These are phyloP conservation scores for Redunca redunca DNA, from an alignment of 2,113 vertebrate genomes.

Conservation along the genomic window DNA sequence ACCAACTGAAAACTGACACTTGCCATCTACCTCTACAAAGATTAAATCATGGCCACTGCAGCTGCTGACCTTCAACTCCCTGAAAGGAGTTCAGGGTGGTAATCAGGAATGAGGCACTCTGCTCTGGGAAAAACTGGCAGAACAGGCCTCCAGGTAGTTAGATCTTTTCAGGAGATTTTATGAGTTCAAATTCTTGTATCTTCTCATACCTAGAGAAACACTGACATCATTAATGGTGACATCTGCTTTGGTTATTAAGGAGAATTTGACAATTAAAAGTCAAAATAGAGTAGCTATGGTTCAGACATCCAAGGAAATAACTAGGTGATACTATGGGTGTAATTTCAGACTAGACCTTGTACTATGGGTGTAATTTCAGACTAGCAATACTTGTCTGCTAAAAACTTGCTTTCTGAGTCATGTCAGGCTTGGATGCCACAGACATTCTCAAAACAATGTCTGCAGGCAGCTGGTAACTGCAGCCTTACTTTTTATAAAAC, in stretches of 20 bases:
- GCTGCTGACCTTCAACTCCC: neutral
- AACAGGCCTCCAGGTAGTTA: neutral
- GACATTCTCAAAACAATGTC: neutral
- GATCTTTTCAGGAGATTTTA: neutral
- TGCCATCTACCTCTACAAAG: neutral
- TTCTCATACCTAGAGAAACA: neutral
- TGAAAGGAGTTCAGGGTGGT: neutral
- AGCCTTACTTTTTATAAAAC: neutral
- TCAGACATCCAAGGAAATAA: neutral
- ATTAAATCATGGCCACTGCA: neutral
- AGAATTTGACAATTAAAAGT: neutral
- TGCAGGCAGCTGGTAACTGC: neutral
- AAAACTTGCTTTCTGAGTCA: neutral
- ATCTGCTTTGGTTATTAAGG: neutral
- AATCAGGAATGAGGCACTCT: neutral
- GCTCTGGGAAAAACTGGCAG: neutral
- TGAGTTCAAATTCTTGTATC: neutral
- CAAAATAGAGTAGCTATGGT: neutral
- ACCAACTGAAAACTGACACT: neutral
- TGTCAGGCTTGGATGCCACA: neutral
- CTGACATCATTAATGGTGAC: neutral
- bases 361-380: neutral
- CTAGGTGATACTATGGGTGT: neutral
- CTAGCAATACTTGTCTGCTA: neutral
- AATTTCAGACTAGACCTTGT: neutral